A percentile compares a stretch with the other conserved stretches of the same genome.
phyloP scores from a whole-genome alignment of 2,888 invertebrate species.

The Linnaemya vulpina region DNA sequence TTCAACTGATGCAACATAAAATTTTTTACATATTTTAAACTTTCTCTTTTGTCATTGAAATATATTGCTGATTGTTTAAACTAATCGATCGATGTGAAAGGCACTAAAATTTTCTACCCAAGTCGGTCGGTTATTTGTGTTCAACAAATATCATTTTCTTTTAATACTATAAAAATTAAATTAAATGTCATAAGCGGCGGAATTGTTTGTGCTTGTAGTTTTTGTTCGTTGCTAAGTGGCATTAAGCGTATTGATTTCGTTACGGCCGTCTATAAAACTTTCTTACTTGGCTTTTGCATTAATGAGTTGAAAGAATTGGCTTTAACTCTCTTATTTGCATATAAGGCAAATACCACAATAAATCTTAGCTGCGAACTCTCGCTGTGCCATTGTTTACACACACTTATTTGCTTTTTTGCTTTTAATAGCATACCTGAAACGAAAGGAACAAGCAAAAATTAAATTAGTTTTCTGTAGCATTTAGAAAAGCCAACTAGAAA shows the following conservation, averaged over 20 bases:
- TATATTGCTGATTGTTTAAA: too few species aligned
- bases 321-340: not conserved
- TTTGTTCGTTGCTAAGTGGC: not conserved
- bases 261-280: not conserved
- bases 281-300: too few species aligned
- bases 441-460: slow-evolving; percentile 23
- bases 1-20: not conserved
- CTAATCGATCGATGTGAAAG: too few species aligned
- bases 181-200: not conserved
- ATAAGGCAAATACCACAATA: not conserved
- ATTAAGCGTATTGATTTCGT: not conserved
- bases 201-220: not conserved
- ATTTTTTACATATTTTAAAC: not conserved
- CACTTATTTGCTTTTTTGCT: not conserved
- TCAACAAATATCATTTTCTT: not conserved
- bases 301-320: slow-evolving; percentile 1
- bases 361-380: slow-evolving; percentile 29
- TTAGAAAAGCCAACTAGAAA: not conserved
- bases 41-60: too few species aligned
- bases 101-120: too few species aligned
- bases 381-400: not conserved
- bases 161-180: not conserved
- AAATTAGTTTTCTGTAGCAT: not conserved
- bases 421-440: slow-evolving; percentile 46
- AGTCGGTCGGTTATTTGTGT: too few species aligned